Evolutionary conservation across 1,140 invertebrate species (phyloP), one percentile per base, ranked within the genome.

Genomic region (Penaeus vannamei): DNA sequence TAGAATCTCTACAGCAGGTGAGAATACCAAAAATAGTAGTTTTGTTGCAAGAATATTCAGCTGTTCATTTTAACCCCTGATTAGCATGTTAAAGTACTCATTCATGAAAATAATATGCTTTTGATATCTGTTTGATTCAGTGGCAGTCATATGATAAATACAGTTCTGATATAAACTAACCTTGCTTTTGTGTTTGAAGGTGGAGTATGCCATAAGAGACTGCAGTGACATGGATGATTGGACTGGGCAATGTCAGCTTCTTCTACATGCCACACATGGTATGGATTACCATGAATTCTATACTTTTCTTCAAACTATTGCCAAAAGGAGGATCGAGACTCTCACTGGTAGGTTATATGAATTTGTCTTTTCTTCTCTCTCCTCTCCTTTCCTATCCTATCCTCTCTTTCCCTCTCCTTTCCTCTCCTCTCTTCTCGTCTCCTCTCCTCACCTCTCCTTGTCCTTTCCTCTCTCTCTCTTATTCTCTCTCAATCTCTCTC

Each of bases 201-300:
- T 91, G 42, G 90, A 91, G 64, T 72, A 85, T 66, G 90, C 90
- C 17, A 91, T 91, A 32, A 60, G 94, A 53, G 96, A 97, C 92
- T 96, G 96, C 92, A 94, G 92, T 91, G 94, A 95, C 89, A 95
- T 95, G 94, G 94, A 95, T 60, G 95, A 96, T 90, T 97, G 95
- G 95, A 92, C 93, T 59, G 93, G 94, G 53, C 96, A 97, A 91
- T 97, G 96, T 93, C 96, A 98, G 93, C 91, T 96, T 4, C 95
- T 98, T 93, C 93, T 98, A 62, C 96, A 96, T 93, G 95, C 96
- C 32, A 95, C 95, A 29, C 96, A 96, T 94, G 97, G 98, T 72
- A 96, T 98, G 92, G 95, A 98, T 93, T 96, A 95, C 93, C 91
- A 92, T 81, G 95, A 96, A 85, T 97, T 97, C 93, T 94, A 95